Base-by-base conservation (phyloP, 2,113 vertebrate genomes). In the Muscicapa adusta region DNA sequence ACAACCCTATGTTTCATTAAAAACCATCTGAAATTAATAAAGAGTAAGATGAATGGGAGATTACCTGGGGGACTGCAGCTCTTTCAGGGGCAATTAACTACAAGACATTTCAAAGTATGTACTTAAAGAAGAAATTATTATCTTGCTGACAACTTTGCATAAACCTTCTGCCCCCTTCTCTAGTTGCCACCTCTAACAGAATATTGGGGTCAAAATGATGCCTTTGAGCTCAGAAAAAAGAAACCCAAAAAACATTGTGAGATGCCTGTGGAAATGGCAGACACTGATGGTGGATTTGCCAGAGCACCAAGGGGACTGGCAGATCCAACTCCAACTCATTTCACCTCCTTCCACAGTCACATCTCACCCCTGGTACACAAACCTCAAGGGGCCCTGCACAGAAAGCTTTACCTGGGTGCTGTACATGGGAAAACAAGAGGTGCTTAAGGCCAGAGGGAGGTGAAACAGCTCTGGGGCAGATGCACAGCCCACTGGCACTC, bases 1-100 rank as follows among this genome's bases (percentile, higher is more conserved):
- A 88, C 85, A 92, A 53, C n/a, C 92, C 83, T 61, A 81, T 95
- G 85, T 88, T 91, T 97, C 93, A 95, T 96, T 94, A 85, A 89
- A 91, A 96, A 77, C 60, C 90, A 89, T 90, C 57, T 72, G 58
- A 63, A 56, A 78, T 51, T 89, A 84, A 83, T 76, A 80, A 85
- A 72, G 91, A 82, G 6, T 45, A 75, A 88, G 45, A 91, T 65
- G 88, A 94, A 96, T 88, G 93, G 85, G 57, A 89, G 91, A 95
- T 89, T 72, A 95, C 93, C 94, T 85, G 80, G n/a, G 94, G 94
- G 94, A 94, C 74, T 73, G 75, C 89, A 95, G 90, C 81, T 88
- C 89, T 91, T 96, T 96, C 89, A 85, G 78, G 83, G 86, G 92
- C 90, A 93, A 82, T 93, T 92, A 94, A 84, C 58, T 76, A 76